A percentile compares a stretch with the other conserved stretches of the same genome.
Evolutionary conservation across 2,888 invertebrate species (phyloP).

Genomic region (Mythimna pallens): DNA sequence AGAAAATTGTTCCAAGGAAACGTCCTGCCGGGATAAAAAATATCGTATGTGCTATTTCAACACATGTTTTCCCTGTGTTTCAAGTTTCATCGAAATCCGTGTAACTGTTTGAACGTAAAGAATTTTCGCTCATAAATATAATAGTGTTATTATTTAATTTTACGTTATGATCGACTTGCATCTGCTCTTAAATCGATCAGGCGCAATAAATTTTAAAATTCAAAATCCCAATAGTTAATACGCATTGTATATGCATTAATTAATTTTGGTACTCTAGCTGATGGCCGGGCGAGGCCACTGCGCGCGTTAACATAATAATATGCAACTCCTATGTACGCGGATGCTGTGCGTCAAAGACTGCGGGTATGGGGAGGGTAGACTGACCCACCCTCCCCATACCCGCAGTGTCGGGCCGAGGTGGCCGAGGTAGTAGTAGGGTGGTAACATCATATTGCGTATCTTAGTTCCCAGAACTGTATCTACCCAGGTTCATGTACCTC

Average conservation of each 20-base stretch:
- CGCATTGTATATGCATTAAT: neutral
- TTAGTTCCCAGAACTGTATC: neutral
- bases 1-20: no score
- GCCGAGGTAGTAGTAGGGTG: slow-evolving; percentile 3
- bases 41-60: no score
- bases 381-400: neutral
- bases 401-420: neutral
- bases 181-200: no score
- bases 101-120: no score
- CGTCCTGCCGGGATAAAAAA: no score
- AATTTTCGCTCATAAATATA: no score
- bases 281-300: neutral
- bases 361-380: no score
- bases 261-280: neutral
- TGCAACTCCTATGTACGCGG: slow-evolving; percentile 1
- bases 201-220: neutral
- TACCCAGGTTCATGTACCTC: neutral
- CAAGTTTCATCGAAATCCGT: no score
- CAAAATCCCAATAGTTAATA: neutral
- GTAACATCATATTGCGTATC: slow-evolving; percentile 16
- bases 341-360: neutral
- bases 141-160: no score
- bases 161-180: no score
- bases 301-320: neutral
- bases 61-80: no score